Conservation (phyloP, 2,888 invertebrate genomes). For the Coenonympha arcania region DNA sequence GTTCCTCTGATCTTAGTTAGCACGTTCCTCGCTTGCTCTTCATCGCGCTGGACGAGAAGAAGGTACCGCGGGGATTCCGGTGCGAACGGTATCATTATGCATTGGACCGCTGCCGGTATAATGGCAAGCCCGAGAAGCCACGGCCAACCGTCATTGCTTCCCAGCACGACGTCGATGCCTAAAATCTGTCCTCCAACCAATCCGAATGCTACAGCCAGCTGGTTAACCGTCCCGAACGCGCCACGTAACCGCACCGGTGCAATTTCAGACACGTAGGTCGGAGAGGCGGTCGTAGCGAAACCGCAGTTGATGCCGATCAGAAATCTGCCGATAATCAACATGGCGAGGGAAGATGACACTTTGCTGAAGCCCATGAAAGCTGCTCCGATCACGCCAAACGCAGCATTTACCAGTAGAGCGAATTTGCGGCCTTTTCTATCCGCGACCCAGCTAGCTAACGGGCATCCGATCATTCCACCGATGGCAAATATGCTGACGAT, state of each 20-base stretch:
- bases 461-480: conserved; percentile 85
- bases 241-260: conserved; percentile 61
- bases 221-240: conserved; percentile 68
- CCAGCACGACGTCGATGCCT: conserved; percentile 64
- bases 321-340: conserved; percentile 81
- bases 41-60: conserved; percentile 54
- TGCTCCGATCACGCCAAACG: conserved; percentile 77
- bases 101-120: conserved; percentile 58
- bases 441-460: conserved; percentile 81
- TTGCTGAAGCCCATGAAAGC: conserved; percentile 79
- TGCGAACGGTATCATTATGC: conserved; percentile 55
- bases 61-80: conserved; percentile 68
- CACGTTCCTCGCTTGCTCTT: conserved; percentile 53
- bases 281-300: conserved; percentile 68
- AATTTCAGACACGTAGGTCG: conserved; percentile 69
- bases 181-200: conserved; percentile 60
- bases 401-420: conserved; percentile 77
- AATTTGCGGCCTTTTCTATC: conserved; percentile 80
- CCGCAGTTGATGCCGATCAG: conserved; percentile 84
- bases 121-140: conserved; percentile 63
- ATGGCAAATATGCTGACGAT: conserved; percentile 84
- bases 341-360: conserved; percentile 76
- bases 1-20: conserved; percentile 55
- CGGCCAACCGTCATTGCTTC: conserved; percentile 64
- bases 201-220: conserved; percentile 66